These are phyloP conservation scores for Diphyllodes magnificus DNA, from an alignment of 2,113 vertebrate species.

Conservation along the genomic window DNA sequence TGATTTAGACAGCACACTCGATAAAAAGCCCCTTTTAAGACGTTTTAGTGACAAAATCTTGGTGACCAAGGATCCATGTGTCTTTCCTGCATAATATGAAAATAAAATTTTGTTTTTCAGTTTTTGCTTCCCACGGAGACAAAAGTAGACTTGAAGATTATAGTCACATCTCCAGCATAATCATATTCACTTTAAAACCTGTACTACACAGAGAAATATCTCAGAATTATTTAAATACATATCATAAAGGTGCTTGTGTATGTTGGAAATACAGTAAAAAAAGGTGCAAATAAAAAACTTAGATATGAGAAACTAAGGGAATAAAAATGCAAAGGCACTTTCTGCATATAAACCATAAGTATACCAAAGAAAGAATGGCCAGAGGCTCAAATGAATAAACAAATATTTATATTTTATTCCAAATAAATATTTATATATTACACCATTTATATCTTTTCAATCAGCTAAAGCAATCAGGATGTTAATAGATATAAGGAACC, in stretches of 20 bases:
- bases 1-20: conserved; percentile 55
- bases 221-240: background rate
- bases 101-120: conserved; percentile 12
- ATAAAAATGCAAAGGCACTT: background rate
- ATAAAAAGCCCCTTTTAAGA: conserved; percentile 54
- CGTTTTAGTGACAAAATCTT: conserved; percentile 27
- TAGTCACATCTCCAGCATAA: background rate
- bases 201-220: background rate
- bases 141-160: conserved; percentile 3
- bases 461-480: background rate
- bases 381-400: background rate
- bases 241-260: background rate
- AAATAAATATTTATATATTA: background rate
- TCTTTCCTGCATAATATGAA: conserved; percentile 4
- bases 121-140: background rate
- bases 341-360: background rate
- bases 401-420: background rate
- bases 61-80: conserved; percentile 1
- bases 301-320: background rate
- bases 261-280: background rate
- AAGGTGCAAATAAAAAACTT: background rate
- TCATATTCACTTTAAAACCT: conserved; percentile 8
- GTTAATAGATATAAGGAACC: background rate
- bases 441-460: background rate
- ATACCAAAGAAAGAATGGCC: background rate